phyloP scores from a whole-genome alignment of 2,888 invertebrate species.

The Phengaris arion region DNA sequence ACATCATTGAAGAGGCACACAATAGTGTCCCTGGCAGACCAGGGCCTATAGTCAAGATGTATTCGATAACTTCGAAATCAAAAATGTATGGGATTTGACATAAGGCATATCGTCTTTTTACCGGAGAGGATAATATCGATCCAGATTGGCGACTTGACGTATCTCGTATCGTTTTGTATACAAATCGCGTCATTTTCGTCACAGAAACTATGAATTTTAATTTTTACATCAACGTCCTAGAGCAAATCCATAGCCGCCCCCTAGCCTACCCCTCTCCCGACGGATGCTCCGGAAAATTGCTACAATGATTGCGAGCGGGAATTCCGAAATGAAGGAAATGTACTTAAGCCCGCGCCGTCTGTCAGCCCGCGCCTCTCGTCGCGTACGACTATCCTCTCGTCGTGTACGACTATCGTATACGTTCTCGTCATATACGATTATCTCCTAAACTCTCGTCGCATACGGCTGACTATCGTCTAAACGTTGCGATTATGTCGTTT shows the following conservation, averaged over 20 bases:
- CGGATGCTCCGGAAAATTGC: conserved; percentile 78
- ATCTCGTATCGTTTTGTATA: too few relatives aligned
- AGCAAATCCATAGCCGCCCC: conserved; percentile 42
- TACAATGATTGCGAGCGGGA: conserved; percentile 77
- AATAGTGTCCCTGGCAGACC: too few relatives aligned
- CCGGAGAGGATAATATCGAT: too few relatives aligned
- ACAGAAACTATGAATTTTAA: too few relatives aligned
- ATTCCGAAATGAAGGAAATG: conserved; percentile 76
- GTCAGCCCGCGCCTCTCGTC: conserved; percentile 37
- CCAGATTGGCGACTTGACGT: too few relatives aligned
- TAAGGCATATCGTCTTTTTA: too few relatives aligned
- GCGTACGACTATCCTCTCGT: conserved; percentile 1
- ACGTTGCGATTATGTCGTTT: conserved; percentile 8
- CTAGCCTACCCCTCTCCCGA: conserved; percentile 56
- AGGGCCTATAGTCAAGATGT: too few relatives aligned
- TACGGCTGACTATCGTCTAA: conserved; percentile 36
- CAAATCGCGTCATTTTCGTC: too few relatives aligned
- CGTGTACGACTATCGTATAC: background rate
- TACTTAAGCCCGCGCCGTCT: conserved; percentile 54
- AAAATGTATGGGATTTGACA: too few relatives aligned
- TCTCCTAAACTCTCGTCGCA: conserved; percentile 39
- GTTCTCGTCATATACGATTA: conserved; percentile 31
- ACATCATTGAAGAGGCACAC: too few relatives aligned
- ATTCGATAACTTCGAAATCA: too few relatives aligned
- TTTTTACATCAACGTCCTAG: background rate